Conservation (phyloP, 2,888 invertebrate genomes). For the Lumbricus terrestris region DNA sequence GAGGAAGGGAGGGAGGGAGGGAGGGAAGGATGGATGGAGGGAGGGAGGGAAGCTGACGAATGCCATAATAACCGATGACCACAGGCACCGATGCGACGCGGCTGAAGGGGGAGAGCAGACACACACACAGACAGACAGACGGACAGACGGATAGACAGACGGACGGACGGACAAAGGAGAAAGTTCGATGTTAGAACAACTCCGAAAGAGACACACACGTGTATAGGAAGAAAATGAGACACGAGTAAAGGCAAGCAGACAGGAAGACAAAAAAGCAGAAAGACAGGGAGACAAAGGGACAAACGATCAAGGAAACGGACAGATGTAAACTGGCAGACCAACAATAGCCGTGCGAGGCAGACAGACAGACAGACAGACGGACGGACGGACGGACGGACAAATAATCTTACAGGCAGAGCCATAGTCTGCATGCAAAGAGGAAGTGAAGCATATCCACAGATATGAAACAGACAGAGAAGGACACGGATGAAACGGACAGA, state of each 20-base stretch:
- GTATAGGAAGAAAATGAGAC: neutral
- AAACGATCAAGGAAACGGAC: too few relatives aligned
- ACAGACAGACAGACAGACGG: too few relatives aligned
- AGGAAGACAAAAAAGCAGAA: neutral
- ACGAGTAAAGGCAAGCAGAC: neutral
- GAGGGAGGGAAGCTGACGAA: neutral
- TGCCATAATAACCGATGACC: neutral
- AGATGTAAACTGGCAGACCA: too few relatives aligned
- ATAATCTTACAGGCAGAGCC: too few relatives aligned
- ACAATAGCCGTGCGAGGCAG: too few relatives aligned
- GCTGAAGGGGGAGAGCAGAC: neutral
- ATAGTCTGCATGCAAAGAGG: neutral
- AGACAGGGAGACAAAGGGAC: neutral
- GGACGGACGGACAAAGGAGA: too few relatives aligned
- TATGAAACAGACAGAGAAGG: neutral
- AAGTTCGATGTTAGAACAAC: too few relatives aligned
- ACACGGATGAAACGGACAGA: neutral
- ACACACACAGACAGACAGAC: neutral
- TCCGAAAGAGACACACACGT: neutral
- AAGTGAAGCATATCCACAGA: neutral
- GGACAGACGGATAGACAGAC: too few relatives aligned
- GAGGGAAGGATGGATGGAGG: slow-evolving; percentile 10
- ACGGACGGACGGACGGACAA: too few relatives aligned
- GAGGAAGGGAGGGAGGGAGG: neutral
- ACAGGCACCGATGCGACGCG: neutral